Conservation (phyloP, 2,888 invertebrate species). For the Tryphoninae sp. region DNA sequence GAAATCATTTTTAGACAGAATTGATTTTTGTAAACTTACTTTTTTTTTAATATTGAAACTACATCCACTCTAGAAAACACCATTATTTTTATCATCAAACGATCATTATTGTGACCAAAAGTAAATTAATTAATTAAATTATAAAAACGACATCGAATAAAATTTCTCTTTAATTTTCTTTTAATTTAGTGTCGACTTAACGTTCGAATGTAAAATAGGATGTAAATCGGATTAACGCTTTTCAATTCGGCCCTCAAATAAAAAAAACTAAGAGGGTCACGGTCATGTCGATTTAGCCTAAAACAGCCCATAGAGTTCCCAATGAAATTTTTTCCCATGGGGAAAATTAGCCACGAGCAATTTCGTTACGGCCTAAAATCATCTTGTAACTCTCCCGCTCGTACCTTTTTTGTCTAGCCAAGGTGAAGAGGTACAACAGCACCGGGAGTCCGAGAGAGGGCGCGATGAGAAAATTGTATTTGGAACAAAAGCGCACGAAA, state of each 20-base stretch:
- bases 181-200: neutral
- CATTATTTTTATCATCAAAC: no score
- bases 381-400: conserved; percentile 27
- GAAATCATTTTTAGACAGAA: no score
- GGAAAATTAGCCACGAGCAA: conserved; percentile 46
- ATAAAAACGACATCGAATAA: no score
- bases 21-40: no score
- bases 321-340: conserved; percentile 20
- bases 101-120: no score
- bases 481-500: conserved; percentile 28
- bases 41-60: no score
- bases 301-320: neutral
- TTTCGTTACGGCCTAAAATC: conserved; percentile 49
- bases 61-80: no score
- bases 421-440: conserved; percentile 29
- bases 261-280: neutral
- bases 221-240: no score
- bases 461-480: conserved; percentile 45
- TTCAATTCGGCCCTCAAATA: no score
- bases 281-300: neutral
- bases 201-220: neutral
- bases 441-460: conserved; percentile 15
- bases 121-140: no score
- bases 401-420: conserved; percentile 27
- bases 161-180: neutral